Percentiles rank a stretch among this genome's conserved stretches.
These are phyloP conservation scores for Ellobium chinense DNA, from an alignment of 2,888 invertebrate species.

Conservation along the genomic window DNA sequence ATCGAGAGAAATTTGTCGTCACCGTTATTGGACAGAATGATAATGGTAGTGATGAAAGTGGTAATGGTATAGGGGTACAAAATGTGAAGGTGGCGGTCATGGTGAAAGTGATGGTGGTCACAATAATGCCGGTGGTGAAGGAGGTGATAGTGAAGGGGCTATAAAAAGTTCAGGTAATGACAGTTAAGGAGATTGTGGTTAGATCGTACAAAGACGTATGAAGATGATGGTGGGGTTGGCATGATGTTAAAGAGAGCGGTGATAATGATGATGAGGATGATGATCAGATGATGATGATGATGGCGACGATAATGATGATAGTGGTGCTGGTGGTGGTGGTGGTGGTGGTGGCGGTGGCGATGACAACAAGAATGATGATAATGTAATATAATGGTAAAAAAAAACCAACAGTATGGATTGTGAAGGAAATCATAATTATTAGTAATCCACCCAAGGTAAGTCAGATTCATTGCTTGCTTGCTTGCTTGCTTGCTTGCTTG, in stretches of 20 bases:
- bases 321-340: neutral
- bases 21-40: no score
- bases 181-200: neutral
- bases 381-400: no score
- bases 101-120: no score
- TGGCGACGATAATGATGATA: constrained; percentile 5
- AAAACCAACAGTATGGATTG: no score
- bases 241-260: neutral
- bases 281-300: constrained; percentile 22
- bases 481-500: neutral
- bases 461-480: neutral
- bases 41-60: no score
- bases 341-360: neutral
- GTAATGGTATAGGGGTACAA: no score
- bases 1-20: no score
- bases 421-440: no score
- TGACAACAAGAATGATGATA: neutral
- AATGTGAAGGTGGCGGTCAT: no score
- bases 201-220: neutral
- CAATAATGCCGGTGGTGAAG: no score
- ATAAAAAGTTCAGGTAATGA: neutral
- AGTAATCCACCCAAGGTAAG: no score
- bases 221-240: neutral
- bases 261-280: constrained; percentile 25
- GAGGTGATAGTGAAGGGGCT: neutral